Conservation (phyloP, 1,140 invertebrate genomes). For the Bactericera cockerelli region DNA sequence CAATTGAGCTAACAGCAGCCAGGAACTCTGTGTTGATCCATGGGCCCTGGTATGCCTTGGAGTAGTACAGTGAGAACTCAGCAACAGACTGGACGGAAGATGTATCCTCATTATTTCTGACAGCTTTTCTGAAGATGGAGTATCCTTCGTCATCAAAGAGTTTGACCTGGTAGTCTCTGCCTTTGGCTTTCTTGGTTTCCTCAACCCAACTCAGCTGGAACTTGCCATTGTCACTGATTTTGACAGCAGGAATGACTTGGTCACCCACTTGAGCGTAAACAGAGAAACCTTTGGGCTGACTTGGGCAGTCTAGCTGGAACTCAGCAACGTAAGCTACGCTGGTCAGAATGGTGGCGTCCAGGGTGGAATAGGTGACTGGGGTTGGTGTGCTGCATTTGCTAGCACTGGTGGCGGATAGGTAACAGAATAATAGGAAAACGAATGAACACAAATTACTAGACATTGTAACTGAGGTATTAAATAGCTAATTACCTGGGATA, state of each 20-base stretch:
- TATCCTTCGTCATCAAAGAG: slow-evolving; percentile 85
- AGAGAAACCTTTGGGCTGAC: slow-evolving; percentile 44
- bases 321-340: slow-evolving; percentile 64
- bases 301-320: slow-evolving; percentile 51
- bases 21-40: slow-evolving; percentile 84
- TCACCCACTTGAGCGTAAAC: slow-evolving; percentile 77
- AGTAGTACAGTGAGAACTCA: slow-evolving; percentile 58
- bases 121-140: slow-evolving; percentile 57
- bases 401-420: not conserved
- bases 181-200: slow-evolving; percentile 58
- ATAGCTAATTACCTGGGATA: not conserved
- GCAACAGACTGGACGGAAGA: slow-evolving; percentile 52
- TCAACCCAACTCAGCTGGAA: slow-evolving; percentile 86
- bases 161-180: slow-evolving; percentile 62
- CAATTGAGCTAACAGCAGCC: slow-evolving; percentile 55
- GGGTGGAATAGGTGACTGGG: slow-evolving; percentile 55
- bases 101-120: slow-evolving; percentile 48
- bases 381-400: slow-evolving; percentile 29
- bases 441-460: slow-evolving; percentile 3
- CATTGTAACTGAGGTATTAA: not conserved
- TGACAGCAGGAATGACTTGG: slow-evolving; percentile 59
- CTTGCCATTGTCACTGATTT: slow-evolving; percentile 48
- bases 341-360: slow-evolving; percentile 76
- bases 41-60: slow-evolving; percentile 76
- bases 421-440: not conserved